Evolutionary conservation across 2,888 invertebrate genomes (phyloP).

Genomic region (Ochlodes sylvanus): DNA sequence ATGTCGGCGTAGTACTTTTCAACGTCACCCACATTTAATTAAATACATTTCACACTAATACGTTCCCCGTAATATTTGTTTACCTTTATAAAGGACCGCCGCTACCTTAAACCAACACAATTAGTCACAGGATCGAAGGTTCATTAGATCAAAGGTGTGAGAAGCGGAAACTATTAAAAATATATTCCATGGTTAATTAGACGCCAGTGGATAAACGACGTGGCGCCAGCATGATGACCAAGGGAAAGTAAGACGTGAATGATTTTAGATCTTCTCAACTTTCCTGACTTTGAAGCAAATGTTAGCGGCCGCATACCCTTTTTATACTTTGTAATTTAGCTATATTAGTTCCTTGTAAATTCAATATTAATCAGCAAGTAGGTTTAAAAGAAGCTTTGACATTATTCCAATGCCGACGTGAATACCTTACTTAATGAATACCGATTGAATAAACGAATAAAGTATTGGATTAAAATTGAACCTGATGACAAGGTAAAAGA

Average conservation of each 20-base stretch:
- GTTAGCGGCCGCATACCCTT: too few species aligned
- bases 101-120: conserved; percentile 74
- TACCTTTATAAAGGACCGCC: conserved; percentile 68
- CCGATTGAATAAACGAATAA: too few species aligned
- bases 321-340: too few species aligned
- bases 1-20: background rate
- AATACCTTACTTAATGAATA: too few species aligned
- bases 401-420: too few species aligned
- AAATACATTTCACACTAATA: conserved; percentile 81
- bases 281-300: background rate
- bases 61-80: conserved; percentile 78
- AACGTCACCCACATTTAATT: conserved; percentile 48
- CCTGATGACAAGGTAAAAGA: background rate
- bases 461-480: background rate
- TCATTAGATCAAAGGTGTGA: conserved; percentile 59
- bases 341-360: too few species aligned
- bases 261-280: background rate
- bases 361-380: too few species aligned
- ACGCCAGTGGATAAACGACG: background rate
- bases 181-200: conserved; percentile 49
- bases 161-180: conserved; percentile 54
- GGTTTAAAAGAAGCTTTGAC: too few species aligned
- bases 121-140: conserved; percentile 64
- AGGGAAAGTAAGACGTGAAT: background rate
- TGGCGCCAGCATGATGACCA: conserved; percentile 15